Evolutionary conservation across 2,797 vertebrate species (phyloP), one percentile per base, ranked within the genome.

Genomic region (Serranus cabrilla): DNA sequence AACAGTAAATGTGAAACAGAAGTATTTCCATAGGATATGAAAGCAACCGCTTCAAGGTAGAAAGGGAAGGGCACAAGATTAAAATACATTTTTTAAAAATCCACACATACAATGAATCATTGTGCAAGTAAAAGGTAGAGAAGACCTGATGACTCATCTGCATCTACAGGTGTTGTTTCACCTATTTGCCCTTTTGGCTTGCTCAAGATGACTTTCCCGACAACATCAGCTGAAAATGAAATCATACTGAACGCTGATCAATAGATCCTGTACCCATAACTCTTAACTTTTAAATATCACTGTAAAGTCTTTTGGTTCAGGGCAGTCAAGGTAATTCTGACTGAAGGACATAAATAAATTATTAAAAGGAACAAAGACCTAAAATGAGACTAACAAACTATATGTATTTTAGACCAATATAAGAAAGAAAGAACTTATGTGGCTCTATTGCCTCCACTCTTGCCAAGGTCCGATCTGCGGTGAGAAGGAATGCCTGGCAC

Each of bases 121-220:
- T 87, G 61, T 67, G 46, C 46, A 83, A 71, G 6, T 63, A 57
- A 52, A 17, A 81, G 16, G 57, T 73, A 78, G 62, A 40, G 21
- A 64, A 39, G 13, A 46, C 23, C 23, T 43, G 16, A 43, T 76
- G 52, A 80, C 25, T 87, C 59, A 87, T 25, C n/a, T n/a, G 46
- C 4, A 49, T 43, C 23, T 0, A 34, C 54, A 18, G n/a, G 3
- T 47, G 20, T 66, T 31, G 71, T 57, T 67, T 58, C 31, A 63
- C 39, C 21, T 2, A 31, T 71, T 49, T 68, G 14, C 1, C 27
- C 6, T 39, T 56, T 47, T 50, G 20, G 14, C 20, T 81, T 45
- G 7, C 49, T 52, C 37, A 66, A 31, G 31, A 47, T 63, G 10
- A 20, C 1, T 21, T 64, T 27, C 11, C 13, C 18, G 6, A 7